These are phyloP conservation scores for Dryobota labecula DNA, from an alignment of 2,888 invertebrate species.

Conservation along the genomic window DNA sequence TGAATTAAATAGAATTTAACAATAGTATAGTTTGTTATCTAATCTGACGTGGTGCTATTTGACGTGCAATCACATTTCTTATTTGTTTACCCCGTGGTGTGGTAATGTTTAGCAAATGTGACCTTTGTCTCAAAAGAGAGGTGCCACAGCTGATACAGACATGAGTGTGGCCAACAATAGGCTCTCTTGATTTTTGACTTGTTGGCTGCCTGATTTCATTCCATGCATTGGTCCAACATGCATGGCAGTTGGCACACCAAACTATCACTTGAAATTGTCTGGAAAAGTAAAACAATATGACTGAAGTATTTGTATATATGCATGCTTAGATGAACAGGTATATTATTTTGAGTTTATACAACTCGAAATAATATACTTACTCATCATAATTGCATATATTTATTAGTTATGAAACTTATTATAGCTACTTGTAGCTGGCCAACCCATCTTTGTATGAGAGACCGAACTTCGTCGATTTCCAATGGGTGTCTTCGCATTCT, in stretches of 20 bases:
- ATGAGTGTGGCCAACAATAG: not conserved
- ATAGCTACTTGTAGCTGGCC: not conserved
- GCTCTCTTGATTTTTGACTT: too few species aligned
- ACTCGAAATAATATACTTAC: not conserved
- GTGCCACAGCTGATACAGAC: conserved; percentile 6
- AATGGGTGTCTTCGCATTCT: conserved; percentile 4
- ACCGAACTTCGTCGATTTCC: not conserved
- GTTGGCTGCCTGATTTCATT: not conserved
- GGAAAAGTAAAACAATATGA: not conserved
- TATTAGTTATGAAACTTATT: not conserved
- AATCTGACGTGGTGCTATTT: conserved; percentile 2
- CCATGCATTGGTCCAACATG: conserved; percentile 2
- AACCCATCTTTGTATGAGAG: conserved; percentile 6
- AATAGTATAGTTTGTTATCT: conserved; percentile 3
- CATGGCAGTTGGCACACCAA: conserved; percentile 1
- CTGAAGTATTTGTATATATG: not conserved
- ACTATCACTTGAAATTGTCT: not conserved
- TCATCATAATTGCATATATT: too few species aligned
- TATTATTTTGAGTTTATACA: not conserved
- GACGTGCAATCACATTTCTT: not conserved
- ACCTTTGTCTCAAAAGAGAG: not conserved
- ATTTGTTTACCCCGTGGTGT: not conserved
- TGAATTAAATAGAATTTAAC: not conserved
- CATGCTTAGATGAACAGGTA: not conserved
- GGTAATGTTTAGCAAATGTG: not conserved